These are phyloP conservation scores for Phyllostomus discolor DNA, from an alignment of 2,113 vertebrate genomes.

Conservation along the genomic window DNA sequence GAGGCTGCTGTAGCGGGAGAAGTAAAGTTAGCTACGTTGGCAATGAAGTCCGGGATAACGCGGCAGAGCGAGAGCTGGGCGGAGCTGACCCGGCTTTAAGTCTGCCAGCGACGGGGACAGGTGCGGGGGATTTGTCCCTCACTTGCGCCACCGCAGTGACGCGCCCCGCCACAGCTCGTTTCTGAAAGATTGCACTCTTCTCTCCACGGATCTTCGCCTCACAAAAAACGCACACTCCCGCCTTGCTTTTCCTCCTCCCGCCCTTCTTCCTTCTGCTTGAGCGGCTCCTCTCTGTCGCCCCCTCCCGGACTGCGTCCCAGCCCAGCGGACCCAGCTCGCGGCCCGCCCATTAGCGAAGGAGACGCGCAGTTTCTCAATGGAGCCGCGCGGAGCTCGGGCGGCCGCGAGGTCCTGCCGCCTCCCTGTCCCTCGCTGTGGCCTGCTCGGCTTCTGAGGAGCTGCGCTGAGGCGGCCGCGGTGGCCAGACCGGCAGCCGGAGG, in stretches of 20 bases:
- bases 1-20: neutral
- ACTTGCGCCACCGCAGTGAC: neutral
- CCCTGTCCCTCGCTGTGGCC: neutral
- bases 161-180: neutral
- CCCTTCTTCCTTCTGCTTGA: neutral
- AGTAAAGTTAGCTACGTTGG: neutral
- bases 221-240: neutral
- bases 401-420: neutral
- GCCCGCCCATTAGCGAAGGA: constrained; percentile 58
- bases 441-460: constrained; percentile 52
- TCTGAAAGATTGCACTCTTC: neutral
- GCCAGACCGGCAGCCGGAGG: neutral
- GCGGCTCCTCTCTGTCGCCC: constrained; percentile 5
- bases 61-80: neutral
- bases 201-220: neutral
- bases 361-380: constrained; percentile 68
- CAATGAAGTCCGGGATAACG: neutral
- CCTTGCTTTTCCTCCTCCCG: neutral
- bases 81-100: neutral
- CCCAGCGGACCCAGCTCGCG: neutral
- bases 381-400: constrained; percentile 43
- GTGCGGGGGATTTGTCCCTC: neutral
- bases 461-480: constrained; percentile 4
- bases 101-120: neutral
- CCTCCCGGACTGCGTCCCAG: neutral